Conservation (phyloP, 2,113 vertebrate genomes). For the Rhabdomys dilectus region DNA sequence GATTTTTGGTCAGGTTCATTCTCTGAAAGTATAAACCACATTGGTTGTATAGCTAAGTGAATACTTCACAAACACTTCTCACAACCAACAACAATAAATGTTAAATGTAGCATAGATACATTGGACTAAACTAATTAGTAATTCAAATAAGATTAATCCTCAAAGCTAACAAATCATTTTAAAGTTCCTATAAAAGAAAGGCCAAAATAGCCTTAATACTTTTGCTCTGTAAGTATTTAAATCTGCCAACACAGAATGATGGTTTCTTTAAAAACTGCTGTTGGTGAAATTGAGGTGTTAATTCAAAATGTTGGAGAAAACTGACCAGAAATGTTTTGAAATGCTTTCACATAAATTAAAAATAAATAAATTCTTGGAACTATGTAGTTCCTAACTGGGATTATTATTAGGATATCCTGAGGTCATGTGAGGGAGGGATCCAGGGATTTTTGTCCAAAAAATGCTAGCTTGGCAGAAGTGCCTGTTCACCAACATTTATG, state of each 20-base stretch:
- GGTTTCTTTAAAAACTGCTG: not conserved
- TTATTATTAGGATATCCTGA: not conserved
- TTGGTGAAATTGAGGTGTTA: not conserved
- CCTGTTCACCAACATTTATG: constrained; percentile 55
- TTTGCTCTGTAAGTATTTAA: not conserved
- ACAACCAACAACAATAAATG: not conserved
- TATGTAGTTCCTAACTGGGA: not conserved
- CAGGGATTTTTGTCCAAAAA: constrained; percentile 32
- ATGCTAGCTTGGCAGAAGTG: not conserved
- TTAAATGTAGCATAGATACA: not conserved
- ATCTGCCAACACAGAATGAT: not conserved
- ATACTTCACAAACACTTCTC: not conserved
- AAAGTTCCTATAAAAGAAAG: not conserved
- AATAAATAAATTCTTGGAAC: not conserved
- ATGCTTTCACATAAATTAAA: not conserved
- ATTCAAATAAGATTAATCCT: not conserved
- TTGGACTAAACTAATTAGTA: not conserved
- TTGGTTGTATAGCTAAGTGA: not conserved
- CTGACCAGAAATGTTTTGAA: not conserved
- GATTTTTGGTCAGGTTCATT: not conserved
- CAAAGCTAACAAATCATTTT: not conserved
- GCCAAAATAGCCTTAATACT: not conserved
- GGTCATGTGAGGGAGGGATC: not conserved
- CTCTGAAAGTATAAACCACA: not conserved
- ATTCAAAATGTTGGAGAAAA: constrained; percentile 10